Conservation (phyloP, 1,140 invertebrate species). For the Hydropsyche tenuis region DNA sequence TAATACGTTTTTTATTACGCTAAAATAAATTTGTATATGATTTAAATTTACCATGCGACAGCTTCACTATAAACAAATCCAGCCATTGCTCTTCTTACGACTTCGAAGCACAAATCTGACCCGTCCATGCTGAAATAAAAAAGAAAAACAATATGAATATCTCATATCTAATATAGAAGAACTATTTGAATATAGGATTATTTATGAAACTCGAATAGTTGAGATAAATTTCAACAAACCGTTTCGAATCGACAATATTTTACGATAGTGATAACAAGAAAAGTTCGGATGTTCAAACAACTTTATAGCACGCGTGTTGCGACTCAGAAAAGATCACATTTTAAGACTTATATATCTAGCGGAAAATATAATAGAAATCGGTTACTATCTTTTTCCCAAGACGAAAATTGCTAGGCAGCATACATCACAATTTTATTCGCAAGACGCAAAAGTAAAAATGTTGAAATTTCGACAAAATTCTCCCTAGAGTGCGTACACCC, state of each 20-base stretch:
- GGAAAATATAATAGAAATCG: not conserved
- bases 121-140: constrained; percentile 91
- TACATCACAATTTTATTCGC: constrained; percentile 6
- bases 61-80: constrained; percentile 99
- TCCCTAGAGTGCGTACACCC: not conserved
- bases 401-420: not conserved
- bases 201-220: not conserved
- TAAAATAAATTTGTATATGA: not conserved
- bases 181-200: not conserved
- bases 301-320: not conserved
- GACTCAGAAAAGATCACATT: not conserved
- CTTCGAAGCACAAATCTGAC: constrained; percentile 97
- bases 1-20: not conserved
- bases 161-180: not conserved
- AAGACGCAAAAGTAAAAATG: not conserved
- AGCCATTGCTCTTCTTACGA: constrained; percentile 91
- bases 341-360: not conserved
- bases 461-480: not conserved
- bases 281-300: not conserved
- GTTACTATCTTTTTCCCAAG: not conserved
- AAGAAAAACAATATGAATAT: constrained; percentile 37
- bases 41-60: constrained; percentile 85
- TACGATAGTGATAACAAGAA: too few relatives aligned
- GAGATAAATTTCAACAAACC: not conserved
- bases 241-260: too few relatives aligned